phyloP scores from a whole-genome alignment of 1,140 invertebrate species.

The Copidosoma floridanum region DNA sequence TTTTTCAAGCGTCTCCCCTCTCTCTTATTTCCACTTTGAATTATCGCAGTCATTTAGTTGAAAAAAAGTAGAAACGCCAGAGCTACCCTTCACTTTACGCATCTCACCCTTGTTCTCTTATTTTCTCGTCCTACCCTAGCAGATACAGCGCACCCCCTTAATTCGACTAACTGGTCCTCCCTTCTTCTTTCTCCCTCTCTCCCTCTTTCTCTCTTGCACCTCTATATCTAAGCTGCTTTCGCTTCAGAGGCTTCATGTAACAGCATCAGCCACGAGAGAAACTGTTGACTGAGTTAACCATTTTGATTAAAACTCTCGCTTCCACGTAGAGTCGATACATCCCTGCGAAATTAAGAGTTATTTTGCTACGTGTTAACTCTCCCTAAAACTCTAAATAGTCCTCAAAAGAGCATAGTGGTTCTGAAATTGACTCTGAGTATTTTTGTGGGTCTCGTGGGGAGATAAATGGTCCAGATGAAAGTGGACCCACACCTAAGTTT shows the following conservation, averaged over 20 bases:
- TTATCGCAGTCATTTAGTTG: slow-evolving; percentile 20
- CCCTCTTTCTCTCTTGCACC: no score
- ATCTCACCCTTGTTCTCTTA: slow-evolving; percentile 5
- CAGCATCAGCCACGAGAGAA: no score
- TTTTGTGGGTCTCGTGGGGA: not conserved
- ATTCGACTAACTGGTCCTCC: not conserved
- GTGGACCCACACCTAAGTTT: no score
- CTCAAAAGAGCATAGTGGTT: no score
- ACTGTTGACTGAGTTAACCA: not conserved
- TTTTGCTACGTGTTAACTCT: not conserved
- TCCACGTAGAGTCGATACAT: slow-evolving; percentile 7
- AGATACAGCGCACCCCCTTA: not conserved
- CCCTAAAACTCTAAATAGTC: no score
- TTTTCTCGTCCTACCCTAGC: slow-evolving; percentile 3
- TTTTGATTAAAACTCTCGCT: slow-evolving; percentile 20
- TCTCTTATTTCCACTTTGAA: no score
- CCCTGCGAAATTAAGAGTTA: slow-evolving; percentile 18
- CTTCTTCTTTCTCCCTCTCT: no score
- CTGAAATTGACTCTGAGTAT: slow-evolving; percentile 10
- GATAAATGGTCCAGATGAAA: no score
- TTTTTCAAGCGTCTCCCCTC: slow-evolving; percentile 15
- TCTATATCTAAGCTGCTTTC: no score
- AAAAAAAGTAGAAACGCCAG: slow-evolving; percentile 10
- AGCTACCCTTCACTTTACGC: not conserved
- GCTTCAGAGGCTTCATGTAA: no score